phyloP scores from a whole-genome alignment of 2,113 vertebrate genomes.

The Phycodurus eques region DNA sequence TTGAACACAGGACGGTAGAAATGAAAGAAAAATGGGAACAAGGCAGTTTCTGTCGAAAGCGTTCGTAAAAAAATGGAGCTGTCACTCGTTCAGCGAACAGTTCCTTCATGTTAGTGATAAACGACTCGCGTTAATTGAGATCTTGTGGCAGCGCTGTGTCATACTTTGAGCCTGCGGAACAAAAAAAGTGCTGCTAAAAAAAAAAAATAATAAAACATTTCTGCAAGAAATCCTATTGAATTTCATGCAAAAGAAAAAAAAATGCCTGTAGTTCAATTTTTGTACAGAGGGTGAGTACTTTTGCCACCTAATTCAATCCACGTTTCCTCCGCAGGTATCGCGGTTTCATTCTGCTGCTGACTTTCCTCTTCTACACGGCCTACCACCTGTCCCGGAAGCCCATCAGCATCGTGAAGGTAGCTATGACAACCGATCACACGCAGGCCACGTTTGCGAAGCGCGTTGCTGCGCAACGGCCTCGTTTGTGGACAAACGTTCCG shows the following conservation, averaged over 20 bases:
- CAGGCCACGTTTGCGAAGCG: neutral
- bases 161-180: slow-evolving; percentile 6
- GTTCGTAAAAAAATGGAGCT: too few species aligned
- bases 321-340: slow-evolving; percentile 78
- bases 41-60: neutral
- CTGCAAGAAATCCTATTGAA: neutral
- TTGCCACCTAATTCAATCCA: neutral
- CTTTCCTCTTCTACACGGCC: slow-evolving; percentile 89
- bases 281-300: neutral
- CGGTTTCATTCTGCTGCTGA: slow-evolving; percentile 83
- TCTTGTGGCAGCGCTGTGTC: neutral
- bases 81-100: too few species aligned
- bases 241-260: neutral
- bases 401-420: slow-evolving; percentile 96
- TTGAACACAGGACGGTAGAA: neutral
- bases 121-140: slow-evolving; percentile 4
- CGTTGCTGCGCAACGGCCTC: neutral
- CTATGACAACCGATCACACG: neutral
- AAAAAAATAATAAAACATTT: neutral
- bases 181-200: neutral
- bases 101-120: neutral
- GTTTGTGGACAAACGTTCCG: neutral
- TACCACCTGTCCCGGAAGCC: slow-evolving; percentile 96
- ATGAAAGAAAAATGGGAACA: neutral
- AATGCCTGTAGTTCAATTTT: too few species aligned